phyloP scores from a whole-genome alignment of 2,797 vertebrate genomes.

The Malurus leucopterus region DNA sequence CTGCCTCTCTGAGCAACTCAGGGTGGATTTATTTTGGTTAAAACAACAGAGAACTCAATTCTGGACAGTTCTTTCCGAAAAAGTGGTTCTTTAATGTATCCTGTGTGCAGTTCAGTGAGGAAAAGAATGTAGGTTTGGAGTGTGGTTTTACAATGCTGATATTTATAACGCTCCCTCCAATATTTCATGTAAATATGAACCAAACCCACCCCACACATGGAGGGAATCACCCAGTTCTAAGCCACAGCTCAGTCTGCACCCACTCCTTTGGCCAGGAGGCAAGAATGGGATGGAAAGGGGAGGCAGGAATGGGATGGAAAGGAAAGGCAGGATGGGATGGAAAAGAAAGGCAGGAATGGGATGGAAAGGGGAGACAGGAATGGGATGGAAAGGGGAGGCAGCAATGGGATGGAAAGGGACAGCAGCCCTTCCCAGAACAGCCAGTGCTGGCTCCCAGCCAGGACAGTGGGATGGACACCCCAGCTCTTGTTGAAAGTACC shows the following conservation, averaged over 20 bases:
- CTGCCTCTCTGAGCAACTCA: neutral
- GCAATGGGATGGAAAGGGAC: neutral
- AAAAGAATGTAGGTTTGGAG: neutral
- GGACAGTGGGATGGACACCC: constrained; percentile 51
- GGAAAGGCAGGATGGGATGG: too few relatives aligned
- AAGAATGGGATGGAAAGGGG: neutral
- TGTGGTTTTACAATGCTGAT: neutral
- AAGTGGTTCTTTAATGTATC: neutral
- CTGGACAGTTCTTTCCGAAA: neutral
- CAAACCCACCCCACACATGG: too few relatives aligned
- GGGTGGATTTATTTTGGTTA: neutral
- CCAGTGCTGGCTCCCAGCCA: constrained; percentile 30
- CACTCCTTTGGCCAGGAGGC: neutral
- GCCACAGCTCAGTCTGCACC: rapidly evolving
- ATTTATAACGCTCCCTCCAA: neutral
- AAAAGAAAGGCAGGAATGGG: neutral
- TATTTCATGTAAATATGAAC: neutral
- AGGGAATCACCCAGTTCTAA: neutral
- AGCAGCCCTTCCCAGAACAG: neutral
- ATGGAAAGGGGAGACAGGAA: neutral
- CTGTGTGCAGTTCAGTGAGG: neutral
- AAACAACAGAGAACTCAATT: neutral
- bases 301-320: too few relatives aligned
- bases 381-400: neutral
- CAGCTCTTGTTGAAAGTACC: constrained; percentile 46